Evolutionary conservation across 2,888 invertebrate species (phyloP), one percentile per base, ranked within the genome.

Genomic region (Horisme vitalbata): DNA sequence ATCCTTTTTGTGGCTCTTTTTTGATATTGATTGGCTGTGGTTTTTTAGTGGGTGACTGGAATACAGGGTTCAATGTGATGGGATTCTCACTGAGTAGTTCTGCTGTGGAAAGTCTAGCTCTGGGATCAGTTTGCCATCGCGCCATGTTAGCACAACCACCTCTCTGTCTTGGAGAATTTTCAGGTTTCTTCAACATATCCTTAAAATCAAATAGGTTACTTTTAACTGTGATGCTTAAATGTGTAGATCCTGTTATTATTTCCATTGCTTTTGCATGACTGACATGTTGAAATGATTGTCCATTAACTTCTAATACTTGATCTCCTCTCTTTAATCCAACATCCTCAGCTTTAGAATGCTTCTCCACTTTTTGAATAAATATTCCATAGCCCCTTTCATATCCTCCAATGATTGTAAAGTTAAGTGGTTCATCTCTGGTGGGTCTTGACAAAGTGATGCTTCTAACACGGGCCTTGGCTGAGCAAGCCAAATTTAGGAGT

Each of bases 241-340:
- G 99, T 34, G 99, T 99, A 34, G 98, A 96, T 47, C 97, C 95
- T 57, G 95, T 93, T 9, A 99, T 92, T 54, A 99, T 94, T 85
- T 99, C 99, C 81, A 98, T 91, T 6, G 99, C 99, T 71, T 95
- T 94, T 32, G 95, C 94, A 78, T 97, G 95, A 63, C 95, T 96
- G 33, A 99, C 96, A 83, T 97, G 97, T 71, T 96, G 95, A 79
- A 99, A 98, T 69, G 96, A 97, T 77, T 98, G 97, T 15, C 98
- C 98, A 82, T 99, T 99, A 0, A 99, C 98, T 90, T 99, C 98
- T 60, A 99, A 90, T 53, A 99, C 96, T 91, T 99, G 99, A 90
- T 99, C 99, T 26, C 99, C 99, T 39, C 98, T 92, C 81, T 99
- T 98, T 35, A 99, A 88, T 0, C 99, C 99, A 13, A 97, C 96